Evolutionary conservation across 1,140 invertebrate genomes (phyloP).

Genomic region (Scylla paramamosain): DNA sequence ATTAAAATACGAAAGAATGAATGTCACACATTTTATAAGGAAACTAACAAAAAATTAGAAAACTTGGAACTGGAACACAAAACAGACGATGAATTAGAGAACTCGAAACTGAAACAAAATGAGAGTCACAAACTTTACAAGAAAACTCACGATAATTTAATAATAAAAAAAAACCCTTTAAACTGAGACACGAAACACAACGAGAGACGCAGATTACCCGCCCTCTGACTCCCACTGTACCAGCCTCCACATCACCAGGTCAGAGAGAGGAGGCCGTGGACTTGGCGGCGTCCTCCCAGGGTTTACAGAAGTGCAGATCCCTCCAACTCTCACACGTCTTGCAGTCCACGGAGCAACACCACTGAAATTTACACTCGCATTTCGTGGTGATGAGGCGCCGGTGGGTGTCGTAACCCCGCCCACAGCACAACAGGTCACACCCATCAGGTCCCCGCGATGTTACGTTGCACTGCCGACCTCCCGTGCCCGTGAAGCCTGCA

Average conservation of each 20-base stretch:
- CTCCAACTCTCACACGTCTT: slow-evolving; percentile 91
- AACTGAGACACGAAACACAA: no score
- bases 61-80: no score
- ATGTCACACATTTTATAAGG: no score
- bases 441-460: slow-evolving; percentile 90
- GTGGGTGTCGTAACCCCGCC: slow-evolving; percentile 85
- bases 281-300: not conserved
- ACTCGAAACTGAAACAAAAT: no score
- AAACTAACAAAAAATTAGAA: no score
- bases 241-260: not conserved
- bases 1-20: no score
- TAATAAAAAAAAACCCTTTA: no score
- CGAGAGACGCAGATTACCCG: no score
- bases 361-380: slow-evolving; percentile 95
- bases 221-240: not conserved
- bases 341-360: slow-evolving; percentile 97
- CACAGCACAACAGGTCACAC: slow-evolving; percentile 90
- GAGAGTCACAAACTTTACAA: no score
- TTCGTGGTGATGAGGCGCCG: slow-evolving; percentile 83
- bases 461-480: slow-evolving; percentile 90
- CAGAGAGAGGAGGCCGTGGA: not conserved
- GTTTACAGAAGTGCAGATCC: slow-evolving; percentile 73
- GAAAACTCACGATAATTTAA: no score
- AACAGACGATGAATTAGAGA: no score
- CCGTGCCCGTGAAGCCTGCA: slow-evolving; percentile 84